Percentiles rank a stretch among this genome's conserved stretches.
Evolutionary conservation across 2,113 vertebrate genomes (phyloP).

Genomic region (Trogon surrucura): DNA sequence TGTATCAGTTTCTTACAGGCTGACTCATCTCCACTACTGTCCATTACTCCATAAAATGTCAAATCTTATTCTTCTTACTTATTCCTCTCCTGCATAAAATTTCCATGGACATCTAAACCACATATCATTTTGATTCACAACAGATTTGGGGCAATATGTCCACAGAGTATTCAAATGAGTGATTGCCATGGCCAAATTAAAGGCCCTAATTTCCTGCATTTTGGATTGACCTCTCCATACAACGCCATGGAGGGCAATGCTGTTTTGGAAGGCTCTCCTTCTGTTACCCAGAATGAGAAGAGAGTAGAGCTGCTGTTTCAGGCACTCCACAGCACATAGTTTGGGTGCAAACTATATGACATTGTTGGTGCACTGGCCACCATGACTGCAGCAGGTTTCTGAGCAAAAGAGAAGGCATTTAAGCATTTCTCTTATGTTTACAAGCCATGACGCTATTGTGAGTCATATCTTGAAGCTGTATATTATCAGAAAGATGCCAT

Average conservation of each 20-base stretch:
- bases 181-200: background rate
- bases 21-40: background rate
- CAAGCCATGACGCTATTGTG: background rate
- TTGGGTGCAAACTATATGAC: background rate
- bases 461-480: background rate
- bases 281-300: background rate
- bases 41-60: background rate
- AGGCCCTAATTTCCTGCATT: background rate
- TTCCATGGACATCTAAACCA: background rate
- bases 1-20: background rate
- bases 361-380: background rate
- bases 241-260: background rate
- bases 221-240: background rate
- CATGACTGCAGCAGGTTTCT: background rate
- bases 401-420: background rate
- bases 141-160: background rate
- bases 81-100: background rate
- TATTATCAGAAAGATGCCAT: background rate
- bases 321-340: background rate
- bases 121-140: background rate
- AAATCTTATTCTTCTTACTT: background rate
- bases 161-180: background rate
- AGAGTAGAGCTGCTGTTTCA: background rate
- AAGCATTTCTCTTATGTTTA: background rate
- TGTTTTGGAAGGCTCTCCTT: background rate